These are phyloP conservation scores for Luehdorfia chinensis DNA, from an alignment of 1,140 invertebrate genomes.

Conservation along the genomic window DNA sequence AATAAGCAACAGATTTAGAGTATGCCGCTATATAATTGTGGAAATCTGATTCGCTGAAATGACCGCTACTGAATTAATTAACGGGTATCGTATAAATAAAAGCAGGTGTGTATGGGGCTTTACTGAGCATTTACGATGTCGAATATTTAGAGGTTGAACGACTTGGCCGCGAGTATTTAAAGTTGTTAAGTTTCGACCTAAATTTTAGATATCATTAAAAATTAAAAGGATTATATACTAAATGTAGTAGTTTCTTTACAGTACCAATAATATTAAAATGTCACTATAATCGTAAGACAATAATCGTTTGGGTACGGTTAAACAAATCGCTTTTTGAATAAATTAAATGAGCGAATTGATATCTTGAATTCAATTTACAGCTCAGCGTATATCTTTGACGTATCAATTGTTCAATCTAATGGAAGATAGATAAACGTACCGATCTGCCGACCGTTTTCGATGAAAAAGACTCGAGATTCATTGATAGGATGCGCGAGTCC, in stretches of 20 bases:
- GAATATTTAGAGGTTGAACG: slow-evolving; percentile 45
- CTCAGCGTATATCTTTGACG: slow-evolving; percentile 69
- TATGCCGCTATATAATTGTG: slow-evolving; percentile 43
- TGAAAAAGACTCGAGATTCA: slow-evolving; percentile 69
- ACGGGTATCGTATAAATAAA: slow-evolving; percentile 42
- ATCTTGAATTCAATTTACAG: slow-evolving; percentile 72
- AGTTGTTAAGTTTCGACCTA: slow-evolving; percentile 31
- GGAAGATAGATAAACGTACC: slow-evolving; percentile 68
- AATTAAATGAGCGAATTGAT: no score
- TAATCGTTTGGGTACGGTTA: no score
- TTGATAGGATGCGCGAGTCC: slow-evolving; percentile 65
- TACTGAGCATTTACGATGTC: slow-evolving; percentile 58
- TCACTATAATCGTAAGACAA: no score
- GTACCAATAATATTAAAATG: no score
- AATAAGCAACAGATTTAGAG: slow-evolving; percentile 40
- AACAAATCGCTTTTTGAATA: no score
- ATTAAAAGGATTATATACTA: not conserved
- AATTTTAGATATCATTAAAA: slow-evolving; percentile 23
- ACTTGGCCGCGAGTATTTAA: slow-evolving; percentile 38
- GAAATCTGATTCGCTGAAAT: slow-evolving; percentile 53
- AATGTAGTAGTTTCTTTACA: no score
- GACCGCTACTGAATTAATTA: slow-evolving; percentile 66
- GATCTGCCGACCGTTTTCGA: slow-evolving; percentile 58
- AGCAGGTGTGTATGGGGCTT: slow-evolving; percentile 61
- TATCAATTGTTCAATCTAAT: slow-evolving; percentile 73